Base-by-base conservation (phyloP, 1,140 invertebrate species). In the Meteorus sp. region DNA sequence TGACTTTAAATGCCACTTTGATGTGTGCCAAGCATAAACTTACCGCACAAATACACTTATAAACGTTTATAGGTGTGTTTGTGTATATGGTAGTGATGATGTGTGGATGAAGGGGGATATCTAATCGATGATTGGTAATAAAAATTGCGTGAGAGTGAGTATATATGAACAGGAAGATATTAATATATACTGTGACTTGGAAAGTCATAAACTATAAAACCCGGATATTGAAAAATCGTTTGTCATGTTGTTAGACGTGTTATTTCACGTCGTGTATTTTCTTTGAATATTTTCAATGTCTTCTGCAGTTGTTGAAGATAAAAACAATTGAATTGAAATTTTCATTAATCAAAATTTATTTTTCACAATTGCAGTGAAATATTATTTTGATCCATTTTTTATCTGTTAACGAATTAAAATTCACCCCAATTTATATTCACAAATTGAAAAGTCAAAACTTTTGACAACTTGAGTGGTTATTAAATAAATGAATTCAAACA, bases 101-200 rank as follows among this genome's bases (percentile, higher is more conserved):
- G n/a, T n/a, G n/a, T n/a, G n/a, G n/a, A n/a, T n/a, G n/a, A n/a
- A n/a, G n/a, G n/a, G 35, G 8, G 35, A 11, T 39, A 17, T 23
- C 22, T 53, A 53, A 53, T 53, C 51, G 37, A 37, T 53, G 51
- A 53, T 53, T 53, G 51, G 20, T 23, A 8, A 53, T 53, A 39
- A 53, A 53, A 53, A 53, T 53, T 39, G 31, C 48, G 35, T 25
- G 35, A 29, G 27, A 29, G 27, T 29, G 27, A 29, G 27, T 29
- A 9, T 29, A 20, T 51, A 17, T 20, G 29, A 17, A 35, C 31
- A 20, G 20, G 48, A 35, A 53, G 37, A 23, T 35, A 39, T 25
- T 51, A 53, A 35, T 53, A 39, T 23, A 17, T 35, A 15, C 31
- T 44, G 9, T 48, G 13, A n/a, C 7, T 22, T 55, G 13, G 20